Evolutionary conservation across 1,140 invertebrate species (phyloP), one percentile per base, ranked within the genome.

Genomic region (Spodoptera litura): DNA sequence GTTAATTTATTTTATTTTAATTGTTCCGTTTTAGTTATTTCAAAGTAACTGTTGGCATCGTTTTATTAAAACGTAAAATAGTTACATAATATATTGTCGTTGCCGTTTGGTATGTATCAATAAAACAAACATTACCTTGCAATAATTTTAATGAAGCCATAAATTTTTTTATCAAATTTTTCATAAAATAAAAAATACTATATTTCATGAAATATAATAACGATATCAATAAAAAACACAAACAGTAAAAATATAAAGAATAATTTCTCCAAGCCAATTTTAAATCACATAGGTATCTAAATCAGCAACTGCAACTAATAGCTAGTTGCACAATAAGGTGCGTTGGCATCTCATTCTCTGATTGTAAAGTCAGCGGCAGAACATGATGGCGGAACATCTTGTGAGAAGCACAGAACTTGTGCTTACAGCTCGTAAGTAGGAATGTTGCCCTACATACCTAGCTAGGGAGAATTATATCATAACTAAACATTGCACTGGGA

Each of bases 281-380:
- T 4, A 9, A 61, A 31, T 5, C 12, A 20, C 20, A 20, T 20
- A 20, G 20, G 20, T 20, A 38, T 9, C 27, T 61, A 13, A n/a
- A 61, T 4, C 4, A 58, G 38, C 38, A 31, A 51, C 49, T 20
- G 25, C 56, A 31, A 74, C 59, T 31, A 20, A 58, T 58, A 13
- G 35, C 55, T 13, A 49, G 38, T 59, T 73, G 44, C 56, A 74
- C 10, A 13, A 12, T 49, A 27, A 11, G 12, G n/a, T 25, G 3
- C 4, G 1, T 1, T 20, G 20, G 3, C 56, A 62, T 10, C 27
- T 62, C 72, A 31, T 61, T 75, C 58, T 75, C 73, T 62, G 73
- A 62, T 75, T 75, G 56, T 75, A 75, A 75, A 75, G 56, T 75
- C 73, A 62, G 53, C 31, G 4, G 49, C 49, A 20, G 25, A 27